Evolutionary conservation across 2,888 invertebrate species (phyloP).

Genomic region (Scaptomyza cyrtandrae): DNA sequence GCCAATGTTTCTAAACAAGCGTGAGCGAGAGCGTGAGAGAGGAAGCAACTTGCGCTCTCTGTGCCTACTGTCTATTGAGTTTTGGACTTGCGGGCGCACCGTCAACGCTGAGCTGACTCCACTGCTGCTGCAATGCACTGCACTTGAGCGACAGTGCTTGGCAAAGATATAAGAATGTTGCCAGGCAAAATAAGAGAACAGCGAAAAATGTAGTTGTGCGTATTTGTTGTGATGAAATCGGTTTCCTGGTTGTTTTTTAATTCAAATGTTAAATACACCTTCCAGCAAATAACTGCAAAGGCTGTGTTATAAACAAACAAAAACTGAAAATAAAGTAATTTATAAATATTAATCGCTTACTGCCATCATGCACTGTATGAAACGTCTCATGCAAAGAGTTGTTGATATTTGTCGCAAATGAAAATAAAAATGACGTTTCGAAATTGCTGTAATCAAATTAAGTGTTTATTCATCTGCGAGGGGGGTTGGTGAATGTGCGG

Average conservation of each 20-base stretch:
- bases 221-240: not conserved
- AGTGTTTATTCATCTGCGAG: slow-evolving; percentile 48
- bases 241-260: not conserved
- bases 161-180: slow-evolving; percentile 40
- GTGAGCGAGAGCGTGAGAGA: slow-evolving; percentile 10
- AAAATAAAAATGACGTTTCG: slow-evolving; percentile 64
- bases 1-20: slow-evolving; percentile 12
- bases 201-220: not conserved
- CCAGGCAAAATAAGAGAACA: slow-evolving; percentile 5
- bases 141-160: slow-evolving; percentile 48
- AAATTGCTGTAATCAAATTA: slow-evolving; percentile 63
- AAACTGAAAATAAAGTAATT: not conserved
- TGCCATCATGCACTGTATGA: slow-evolving; percentile 29
- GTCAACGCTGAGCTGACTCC: slow-evolving; percentile 14
- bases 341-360: slow-evolving; percentile 5
- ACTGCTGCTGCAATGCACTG: slow-evolving; percentile 29
- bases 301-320: not conserved
- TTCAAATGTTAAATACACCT: no score
- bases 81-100: slow-evolving; percentile 49
- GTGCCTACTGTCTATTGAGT: slow-evolving; percentile 28
- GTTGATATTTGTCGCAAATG: slow-evolving; percentile 47
- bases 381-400: slow-evolving; percentile 31
- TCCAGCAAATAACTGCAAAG: not conserved
- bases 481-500: not conserved
- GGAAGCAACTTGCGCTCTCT: slow-evolving; percentile 13